Percentiles rank a stretch among this genome's conserved stretches.
phyloP scores from a whole-genome alignment of 2,113 vertebrate genomes.

The Caranx melampygus region DNA sequence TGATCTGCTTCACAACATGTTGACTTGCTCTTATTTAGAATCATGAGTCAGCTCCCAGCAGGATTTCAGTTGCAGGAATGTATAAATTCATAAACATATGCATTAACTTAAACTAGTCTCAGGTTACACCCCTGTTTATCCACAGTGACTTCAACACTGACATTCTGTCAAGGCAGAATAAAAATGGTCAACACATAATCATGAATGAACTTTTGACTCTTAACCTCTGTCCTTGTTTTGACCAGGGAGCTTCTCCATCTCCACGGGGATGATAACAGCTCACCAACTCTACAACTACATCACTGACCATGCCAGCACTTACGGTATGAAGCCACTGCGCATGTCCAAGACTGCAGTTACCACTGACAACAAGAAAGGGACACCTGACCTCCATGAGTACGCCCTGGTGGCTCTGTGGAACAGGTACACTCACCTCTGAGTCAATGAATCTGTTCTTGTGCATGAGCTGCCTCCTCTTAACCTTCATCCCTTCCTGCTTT shows the following conservation, averaged over 20 bases:
- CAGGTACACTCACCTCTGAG: slow-evolving; percentile 80
- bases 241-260: slow-evolving; percentile 89
- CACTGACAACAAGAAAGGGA: slow-evolving; percentile 86
- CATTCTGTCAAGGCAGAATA: too few species aligned
- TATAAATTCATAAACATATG: not conserved
- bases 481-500: slow-evolving; percentile 15
- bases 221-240: not conserved
- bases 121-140: too few species aligned
- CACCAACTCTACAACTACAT: slow-evolving; percentile 99
- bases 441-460: not conserved
- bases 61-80: not conserved
- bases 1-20: not conserved
- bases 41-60: not conserved
- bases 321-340: slow-evolving; percentile 95
- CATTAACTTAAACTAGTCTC: too few species aligned
- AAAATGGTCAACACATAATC: not conserved
- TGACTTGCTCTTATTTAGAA: not conserved
- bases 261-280: slow-evolving; percentile 95
- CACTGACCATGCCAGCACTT: slow-evolving; percentile 94
- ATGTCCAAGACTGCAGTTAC: slow-evolving; percentile 87
- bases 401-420: slow-evolving; percentile 96
- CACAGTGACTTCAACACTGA: too few species aligned
- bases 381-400: slow-evolving; percentile 91
- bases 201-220: not conserved
- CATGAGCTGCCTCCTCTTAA: not conserved